These are phyloP conservation scores for Hymenochirus boettgeri DNA, from an alignment of 2,113 vertebrate genomes.

Conservation along the genomic window DNA sequence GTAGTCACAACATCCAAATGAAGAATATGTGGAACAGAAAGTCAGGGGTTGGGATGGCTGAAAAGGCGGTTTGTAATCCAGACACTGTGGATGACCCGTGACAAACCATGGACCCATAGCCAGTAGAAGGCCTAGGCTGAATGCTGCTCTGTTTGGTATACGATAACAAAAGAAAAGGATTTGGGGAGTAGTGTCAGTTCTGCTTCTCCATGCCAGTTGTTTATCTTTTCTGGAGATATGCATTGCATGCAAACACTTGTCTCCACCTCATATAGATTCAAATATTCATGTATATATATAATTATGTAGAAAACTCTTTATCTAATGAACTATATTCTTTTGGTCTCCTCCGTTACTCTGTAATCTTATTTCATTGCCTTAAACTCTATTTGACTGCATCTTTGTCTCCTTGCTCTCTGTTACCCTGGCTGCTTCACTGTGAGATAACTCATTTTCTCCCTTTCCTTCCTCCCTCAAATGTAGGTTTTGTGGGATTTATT, in stretches of 20 bases:
- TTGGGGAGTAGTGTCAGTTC: slow-evolving; percentile 7
- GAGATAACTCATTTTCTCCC: slow-evolving; percentile 21
- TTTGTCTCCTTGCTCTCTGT: slow-evolving; percentile 41
- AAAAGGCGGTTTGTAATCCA: slow-evolving; percentile 76
- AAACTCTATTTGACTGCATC: not conserved
- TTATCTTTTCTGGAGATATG: not conserved
- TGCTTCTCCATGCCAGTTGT: not conserved
- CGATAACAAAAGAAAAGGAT: not conserved
- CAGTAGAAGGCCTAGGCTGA: slow-evolving; percentile 42
- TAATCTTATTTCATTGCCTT: not conserved
- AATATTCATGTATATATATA: not conserved
- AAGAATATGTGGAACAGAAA: slow-evolving; percentile 69
- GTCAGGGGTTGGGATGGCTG: slow-evolving; percentile 61
- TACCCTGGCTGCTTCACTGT: slow-evolving; percentile 7
- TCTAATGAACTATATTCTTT: not conserved
- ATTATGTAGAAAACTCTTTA: too few species aligned
- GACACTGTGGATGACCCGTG: slow-evolving; percentile 64
- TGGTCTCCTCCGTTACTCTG: not conserved
- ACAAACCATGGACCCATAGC: slow-evolving; percentile 46
- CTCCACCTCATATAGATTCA: not conserved
- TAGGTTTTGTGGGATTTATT: not conserved
- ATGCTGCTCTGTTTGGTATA: slow-evolving; percentile 3
- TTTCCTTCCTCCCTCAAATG: not conserved
- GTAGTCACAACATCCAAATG: slow-evolving; percentile 71
- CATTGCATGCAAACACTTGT: not conserved